phyloP scores from a whole-genome alignment of 2,888 invertebrate genomes.

The Acleris sparsana region DNA sequence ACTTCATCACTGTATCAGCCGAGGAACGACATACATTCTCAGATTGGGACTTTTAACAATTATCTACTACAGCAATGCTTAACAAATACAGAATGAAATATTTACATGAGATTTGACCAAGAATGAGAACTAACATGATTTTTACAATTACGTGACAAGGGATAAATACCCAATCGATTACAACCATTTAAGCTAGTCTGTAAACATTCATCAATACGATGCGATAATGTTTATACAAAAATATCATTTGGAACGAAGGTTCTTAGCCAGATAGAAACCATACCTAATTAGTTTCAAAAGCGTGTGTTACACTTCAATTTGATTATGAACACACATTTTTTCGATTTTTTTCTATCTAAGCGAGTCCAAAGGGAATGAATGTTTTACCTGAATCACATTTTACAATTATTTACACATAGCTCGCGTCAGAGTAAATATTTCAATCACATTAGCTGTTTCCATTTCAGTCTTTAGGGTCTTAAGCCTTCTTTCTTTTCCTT shows the following conservation, averaged over 20 bases:
- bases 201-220: conserved; percentile 58
- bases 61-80: conserved; percentile 51
- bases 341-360: conserved; percentile 47
- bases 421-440: conserved; percentile 54
- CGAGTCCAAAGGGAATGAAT: neutral
- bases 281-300: conserved; percentile 42
- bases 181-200: conserved; percentile 43
- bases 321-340: conserved; percentile 65
- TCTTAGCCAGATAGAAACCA: conserved; percentile 40
- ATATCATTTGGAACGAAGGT: conserved; percentile 68
- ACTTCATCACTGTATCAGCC: conserved; percentile 3
- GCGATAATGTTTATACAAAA: conserved; percentile 79
- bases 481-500: conserved; percentile 56
- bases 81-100: conserved; percentile 42
- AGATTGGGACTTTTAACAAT: conserved; percentile 67
- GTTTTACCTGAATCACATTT: conserved; percentile 37
- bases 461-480: conserved; percentile 68
- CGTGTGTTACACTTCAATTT: conserved; percentile 52
- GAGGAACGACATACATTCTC: conserved; percentile 57
- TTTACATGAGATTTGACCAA: conserved; percentile 25
- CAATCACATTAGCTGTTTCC: conserved; percentile 78
- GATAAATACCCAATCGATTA: conserved; percentile 27
- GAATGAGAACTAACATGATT: conserved; percentile 6
- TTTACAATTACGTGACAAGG: neutral
- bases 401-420: conserved; percentile 64